Evolutionary conservation across 2,113 vertebrate genomes (phyloP).

Genomic region (Okapia johnstoni): DNA sequence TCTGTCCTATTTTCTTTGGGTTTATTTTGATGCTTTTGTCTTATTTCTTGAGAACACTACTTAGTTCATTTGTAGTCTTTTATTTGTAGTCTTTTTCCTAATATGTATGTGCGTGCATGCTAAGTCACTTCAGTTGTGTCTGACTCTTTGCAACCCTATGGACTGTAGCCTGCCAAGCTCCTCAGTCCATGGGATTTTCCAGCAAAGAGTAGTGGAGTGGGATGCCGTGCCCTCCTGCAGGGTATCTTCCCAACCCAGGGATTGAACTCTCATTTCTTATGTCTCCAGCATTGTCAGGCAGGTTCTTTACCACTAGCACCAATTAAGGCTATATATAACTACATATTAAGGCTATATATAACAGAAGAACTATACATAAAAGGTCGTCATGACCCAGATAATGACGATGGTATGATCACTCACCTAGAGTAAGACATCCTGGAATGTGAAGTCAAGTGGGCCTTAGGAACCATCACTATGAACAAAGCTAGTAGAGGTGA

Average conservation of each 20-base stretch:
- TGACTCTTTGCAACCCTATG: neutral
- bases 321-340: neutral
- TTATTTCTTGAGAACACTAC: neutral
- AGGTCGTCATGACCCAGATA: neutral
- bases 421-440: neutral
- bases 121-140: neutral
- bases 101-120: neutral
- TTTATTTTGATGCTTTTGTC: neutral
- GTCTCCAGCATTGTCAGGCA: neutral
- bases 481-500: neutral
- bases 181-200: neutral
- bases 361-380: neutral
- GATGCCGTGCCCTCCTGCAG: neutral
- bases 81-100: neutral
- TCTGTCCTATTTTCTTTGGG: neutral
- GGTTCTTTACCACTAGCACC: neutral
- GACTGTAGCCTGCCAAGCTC: neutral
- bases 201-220: neutral
- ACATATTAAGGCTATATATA: neutral
- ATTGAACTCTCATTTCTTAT: neutral
- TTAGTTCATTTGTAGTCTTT: neutral
- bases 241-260: neutral
- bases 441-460: neutral
- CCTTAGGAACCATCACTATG: neutral
- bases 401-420: neutral